Evolutionary conservation across 2,888 invertebrate species (phyloP).

Genomic region (Scaptomyza flava): DNA sequence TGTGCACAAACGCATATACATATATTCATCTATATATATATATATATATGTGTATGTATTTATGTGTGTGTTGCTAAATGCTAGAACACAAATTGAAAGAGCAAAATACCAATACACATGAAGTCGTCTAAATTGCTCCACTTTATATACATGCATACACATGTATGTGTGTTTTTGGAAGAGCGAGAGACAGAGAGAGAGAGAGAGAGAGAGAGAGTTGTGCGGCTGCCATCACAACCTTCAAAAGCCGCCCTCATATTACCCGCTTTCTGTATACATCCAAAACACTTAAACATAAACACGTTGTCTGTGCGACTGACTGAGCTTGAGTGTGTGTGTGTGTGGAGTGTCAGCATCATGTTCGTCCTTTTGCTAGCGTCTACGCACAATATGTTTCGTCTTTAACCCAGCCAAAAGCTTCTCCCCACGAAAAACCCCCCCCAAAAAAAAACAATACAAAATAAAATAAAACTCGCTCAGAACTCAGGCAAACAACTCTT

Average conservation of each 20-base stretch:
- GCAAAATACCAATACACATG: conserved; percentile 59
- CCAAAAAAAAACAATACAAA: neutral
- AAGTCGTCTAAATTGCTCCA: conserved; percentile 71
- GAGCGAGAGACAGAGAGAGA: conserved; percentile 18
- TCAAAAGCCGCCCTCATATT: conserved; percentile 40
- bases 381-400: conserved; percentile 80
- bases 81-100: conserved; percentile 66
- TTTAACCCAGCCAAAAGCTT: conserved; percentile 76
- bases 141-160: conserved; percentile 41
- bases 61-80: conserved; percentile 54
- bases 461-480: conserved; percentile 26
- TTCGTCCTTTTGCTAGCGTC: conserved; percentile 63
- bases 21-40: neutral
- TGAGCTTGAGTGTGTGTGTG: conserved; percentile 20
- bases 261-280: conserved; percentile 36
- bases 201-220: conserved; percentile 20
- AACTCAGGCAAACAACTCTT: conserved; percentile 20
- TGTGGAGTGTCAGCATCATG: neutral
- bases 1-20: conserved; percentile 16
- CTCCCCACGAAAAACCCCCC: conserved; percentile 5
- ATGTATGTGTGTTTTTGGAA: conserved; percentile 33
- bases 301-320: conserved; percentile 63
- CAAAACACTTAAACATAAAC: conserved; percentile 77
- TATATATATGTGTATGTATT: conserved; percentile 3
- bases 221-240: conserved; percentile 20